Evolutionary conservation across 2,113 vertebrate genomes (phyloP).

Genomic region (Columba livia): DNA sequence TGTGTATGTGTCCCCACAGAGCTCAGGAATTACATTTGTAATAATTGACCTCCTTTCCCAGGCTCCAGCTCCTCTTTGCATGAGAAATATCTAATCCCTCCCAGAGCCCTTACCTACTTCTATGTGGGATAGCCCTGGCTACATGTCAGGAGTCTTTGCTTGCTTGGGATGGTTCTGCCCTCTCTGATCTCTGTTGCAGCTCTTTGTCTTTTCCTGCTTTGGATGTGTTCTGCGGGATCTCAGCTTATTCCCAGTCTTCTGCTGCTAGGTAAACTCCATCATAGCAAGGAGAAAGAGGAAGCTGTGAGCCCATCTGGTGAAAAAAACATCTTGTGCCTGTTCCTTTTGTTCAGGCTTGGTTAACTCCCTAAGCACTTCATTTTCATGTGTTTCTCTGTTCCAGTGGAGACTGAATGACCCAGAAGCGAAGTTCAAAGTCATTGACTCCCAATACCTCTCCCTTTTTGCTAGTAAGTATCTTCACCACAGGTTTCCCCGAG

Average conservation of each 20-base stretch:
- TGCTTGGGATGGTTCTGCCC: not conserved
- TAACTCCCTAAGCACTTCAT: not conserved
- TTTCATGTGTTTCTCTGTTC: slow-evolving; percentile 33
- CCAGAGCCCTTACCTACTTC: not conserved
- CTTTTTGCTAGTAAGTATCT: slow-evolving; percentile 89
- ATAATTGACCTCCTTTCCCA: not conserved
- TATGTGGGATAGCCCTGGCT: not conserved
- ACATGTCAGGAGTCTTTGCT: not conserved
- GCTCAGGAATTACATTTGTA: not conserved
- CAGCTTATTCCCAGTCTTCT: not conserved
- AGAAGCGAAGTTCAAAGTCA: slow-evolving; percentile 78
- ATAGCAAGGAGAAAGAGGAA: not conserved
- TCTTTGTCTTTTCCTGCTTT: not conserved
- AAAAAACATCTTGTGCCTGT: not conserved
- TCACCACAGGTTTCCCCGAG: not conserved
- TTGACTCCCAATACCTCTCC: slow-evolving; percentile 86
- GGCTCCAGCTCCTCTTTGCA: not conserved
- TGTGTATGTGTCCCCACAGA: accelerated
- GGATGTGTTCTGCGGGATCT: not conserved
- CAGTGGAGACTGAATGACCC: slow-evolving; percentile 86
- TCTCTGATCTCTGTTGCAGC: not conserved
- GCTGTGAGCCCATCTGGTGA: not conserved
- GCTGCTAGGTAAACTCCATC: not conserved
- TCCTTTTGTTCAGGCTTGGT: not conserved
- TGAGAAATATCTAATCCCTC: not conserved